Base-by-base conservation (phyloP, 2,113 vertebrate genomes). In the Poeciliopsis turrubarensis region DNA sequence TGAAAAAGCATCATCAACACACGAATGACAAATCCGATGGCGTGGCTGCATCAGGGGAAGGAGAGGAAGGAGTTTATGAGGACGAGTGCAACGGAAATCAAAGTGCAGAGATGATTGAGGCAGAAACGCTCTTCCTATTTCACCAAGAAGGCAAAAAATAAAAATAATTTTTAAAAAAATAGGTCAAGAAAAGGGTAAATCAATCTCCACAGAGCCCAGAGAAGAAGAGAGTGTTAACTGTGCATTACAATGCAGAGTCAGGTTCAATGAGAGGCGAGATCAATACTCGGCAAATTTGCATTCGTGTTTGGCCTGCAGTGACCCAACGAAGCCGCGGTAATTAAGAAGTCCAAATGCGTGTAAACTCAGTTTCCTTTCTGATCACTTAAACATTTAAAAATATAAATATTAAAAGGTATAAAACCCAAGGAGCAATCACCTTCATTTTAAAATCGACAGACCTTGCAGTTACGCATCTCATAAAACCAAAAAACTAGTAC, bases 191-290 rank as follows among this genome's bases (percentile, higher is more conserved):
- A 57, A 6, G 22, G 51, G 9, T 57, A 77, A 80, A 93, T 94
- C 91, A 77, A 94, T 93, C 89, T 93, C 86, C 91, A 92, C 90
- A 75, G 60, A 87, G 76, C 78, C 69, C 37, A 63, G 82, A 68
- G 75, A 73, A 78, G 70, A 81, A 75, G 85, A 72, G 31, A 54
- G 81, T 87, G 88, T 79, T 92, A 90, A 88, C 79, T 66, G 89
- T 82, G 85, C 86, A 87, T 90, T 88, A 82, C 82, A 87, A 89
- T 75, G 65, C 72, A 69, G 71, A 77, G 15, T 34, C 65, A 60
- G 51, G 75, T 60, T 85, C 88, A 92, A 93, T 86, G 89, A 91
- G 86, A 77, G 64, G 72, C 15, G 41, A 67, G 85, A 89, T 92
- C 91, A 29, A 94, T 94, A 91, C 68, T 73, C 89, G 91, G 84